These are phyloP conservation scores for Nymphalis polychloros DNA, from an alignment of 2,888 invertebrate genomes.

Conservation along the genomic window DNA sequence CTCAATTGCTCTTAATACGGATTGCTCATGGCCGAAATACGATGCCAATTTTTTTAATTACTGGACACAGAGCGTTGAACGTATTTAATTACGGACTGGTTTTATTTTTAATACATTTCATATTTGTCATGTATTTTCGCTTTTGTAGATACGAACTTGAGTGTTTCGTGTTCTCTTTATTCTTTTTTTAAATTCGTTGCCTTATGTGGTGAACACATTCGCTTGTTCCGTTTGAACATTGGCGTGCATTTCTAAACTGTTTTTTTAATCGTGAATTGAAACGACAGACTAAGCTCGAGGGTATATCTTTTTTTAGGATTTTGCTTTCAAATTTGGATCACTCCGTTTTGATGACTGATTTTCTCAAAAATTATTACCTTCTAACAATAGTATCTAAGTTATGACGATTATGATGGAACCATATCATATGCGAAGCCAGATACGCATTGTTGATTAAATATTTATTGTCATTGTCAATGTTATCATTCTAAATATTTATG, in stretches of 20 bases:
- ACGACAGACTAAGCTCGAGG: too few relatives aligned
- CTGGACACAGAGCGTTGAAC: constrained; percentile 48
- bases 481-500: too few relatives aligned
- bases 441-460: too few relatives aligned
- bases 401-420: too few relatives aligned
- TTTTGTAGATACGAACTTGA: not conserved
- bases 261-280: not conserved
- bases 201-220: not conserved
- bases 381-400: too few relatives aligned
- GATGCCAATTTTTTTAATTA: constrained; percentile 72
- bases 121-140: constrained; percentile 2
- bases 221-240: not conserved
- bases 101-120: constrained; percentile 14
- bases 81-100: constrained; percentile 49
- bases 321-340: too few relatives aligned
- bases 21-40: constrained; percentile 67
- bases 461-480: too few relatives aligned
- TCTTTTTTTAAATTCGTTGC: not conserved
- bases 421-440: too few relatives aligned
- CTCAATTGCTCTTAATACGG: constrained; percentile 75
- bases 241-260: not conserved
- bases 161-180: not conserved
- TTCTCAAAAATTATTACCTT: too few relatives aligned
- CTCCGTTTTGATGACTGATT: too few relatives aligned
- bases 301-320: too few relatives aligned